Conservation (phyloP, 2,113 vertebrate genomes). For the Crotalus helleri region DNA sequence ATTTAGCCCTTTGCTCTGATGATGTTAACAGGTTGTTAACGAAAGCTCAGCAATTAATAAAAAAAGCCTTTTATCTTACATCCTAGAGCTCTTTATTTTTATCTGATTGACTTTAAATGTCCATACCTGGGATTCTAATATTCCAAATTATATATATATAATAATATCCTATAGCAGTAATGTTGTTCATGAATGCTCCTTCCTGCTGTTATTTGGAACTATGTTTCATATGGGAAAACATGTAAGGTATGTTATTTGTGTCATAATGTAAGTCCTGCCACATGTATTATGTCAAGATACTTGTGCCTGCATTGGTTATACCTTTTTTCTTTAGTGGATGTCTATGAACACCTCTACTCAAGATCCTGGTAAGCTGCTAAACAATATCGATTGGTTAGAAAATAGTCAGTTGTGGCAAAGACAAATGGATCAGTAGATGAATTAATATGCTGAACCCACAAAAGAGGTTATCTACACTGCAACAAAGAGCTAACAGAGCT, state of each 20-base stretch:
- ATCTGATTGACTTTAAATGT: too few species aligned
- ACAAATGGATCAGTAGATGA: background rate
- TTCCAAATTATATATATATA: background rate
- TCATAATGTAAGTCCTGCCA: background rate
- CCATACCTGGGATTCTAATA: too few species aligned
- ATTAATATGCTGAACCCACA: background rate
- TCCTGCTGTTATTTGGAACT: background rate
- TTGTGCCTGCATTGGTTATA: background rate
- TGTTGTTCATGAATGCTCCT: background rate
- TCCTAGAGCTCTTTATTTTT: too few species aligned
- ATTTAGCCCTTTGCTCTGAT: too few species aligned
- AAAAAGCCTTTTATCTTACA: too few species aligned
- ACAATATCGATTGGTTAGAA: background rate
- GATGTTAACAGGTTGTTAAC: too few species aligned
- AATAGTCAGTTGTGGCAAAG: background rate
- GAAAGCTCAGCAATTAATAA: too few species aligned
- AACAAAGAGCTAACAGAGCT: background rate
- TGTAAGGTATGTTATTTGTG: background rate
- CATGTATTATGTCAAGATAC: background rate
- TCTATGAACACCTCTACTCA: background rate
- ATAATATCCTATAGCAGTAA: background rate
- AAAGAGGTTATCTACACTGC: background rate
- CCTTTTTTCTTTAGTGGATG: background rate
- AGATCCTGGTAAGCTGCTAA: background rate
- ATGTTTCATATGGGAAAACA: background rate